Percentiles rank a stretch among this genome's conserved stretches.
These are phyloP conservation scores for Rhadina sibilatrix DNA, from an alignment of 2,113 vertebrate species.

Conservation along the genomic window DNA sequence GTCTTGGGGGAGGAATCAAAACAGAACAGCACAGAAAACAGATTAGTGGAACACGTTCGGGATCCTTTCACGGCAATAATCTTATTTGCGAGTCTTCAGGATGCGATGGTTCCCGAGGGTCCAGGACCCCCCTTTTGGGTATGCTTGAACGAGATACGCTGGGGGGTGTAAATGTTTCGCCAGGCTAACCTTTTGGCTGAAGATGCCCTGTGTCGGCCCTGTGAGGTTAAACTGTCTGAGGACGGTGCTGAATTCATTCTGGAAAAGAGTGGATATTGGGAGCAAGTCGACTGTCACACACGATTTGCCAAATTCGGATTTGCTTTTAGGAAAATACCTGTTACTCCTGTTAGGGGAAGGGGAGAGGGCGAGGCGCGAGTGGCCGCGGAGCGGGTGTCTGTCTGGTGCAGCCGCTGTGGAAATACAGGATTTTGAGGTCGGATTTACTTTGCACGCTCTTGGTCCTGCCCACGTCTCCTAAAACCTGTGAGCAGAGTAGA, in stretches of 20 bases:
- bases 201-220: background rate
- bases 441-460: background rate
- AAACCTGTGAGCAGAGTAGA: background rate
- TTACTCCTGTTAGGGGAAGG: constrained; percentile 18
- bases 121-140: background rate
- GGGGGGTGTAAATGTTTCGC: background rate
- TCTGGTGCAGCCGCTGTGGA: background rate
- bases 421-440: background rate
- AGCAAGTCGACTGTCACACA: constrained; percentile 54
- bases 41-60: background rate
- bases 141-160: background rate
- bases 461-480: accelerated
- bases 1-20: background rate
- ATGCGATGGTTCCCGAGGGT: background rate
- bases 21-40: background rate
- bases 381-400: accelerated
- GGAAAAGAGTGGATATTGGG: constrained; percentile 10
- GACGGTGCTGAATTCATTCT: background rate
- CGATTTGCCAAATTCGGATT: constrained; percentile 54
- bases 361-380: background rate
- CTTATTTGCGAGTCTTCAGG: background rate
- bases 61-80: background rate
- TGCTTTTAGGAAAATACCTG: constrained; percentile 49
- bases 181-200: constrained; percentile 29
- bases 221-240: constrained; percentile 4